These are phyloP conservation scores for Ophion ventricosus DNA, from an alignment of 2,888 invertebrate genomes.

Conservation along the genomic window DNA sequence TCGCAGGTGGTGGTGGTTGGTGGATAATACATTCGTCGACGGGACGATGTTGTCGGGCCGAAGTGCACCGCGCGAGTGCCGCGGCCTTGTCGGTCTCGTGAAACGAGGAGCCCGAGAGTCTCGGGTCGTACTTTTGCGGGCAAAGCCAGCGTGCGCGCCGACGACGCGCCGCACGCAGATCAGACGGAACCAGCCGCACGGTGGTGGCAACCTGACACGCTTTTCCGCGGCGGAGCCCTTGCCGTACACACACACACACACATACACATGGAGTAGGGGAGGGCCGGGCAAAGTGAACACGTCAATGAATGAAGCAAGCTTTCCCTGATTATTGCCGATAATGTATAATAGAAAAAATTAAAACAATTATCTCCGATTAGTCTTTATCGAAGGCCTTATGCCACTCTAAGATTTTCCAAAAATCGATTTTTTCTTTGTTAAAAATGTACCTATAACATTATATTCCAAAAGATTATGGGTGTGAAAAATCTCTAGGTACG, in stretches of 20 bases:
- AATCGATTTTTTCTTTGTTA: too few relatives aligned
- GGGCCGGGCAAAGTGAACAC: neutral
- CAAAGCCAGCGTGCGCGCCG: slow-evolving; percentile 63
- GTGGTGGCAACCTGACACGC: slow-evolving; percentile 47
- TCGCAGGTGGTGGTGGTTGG: slow-evolving; percentile 10
- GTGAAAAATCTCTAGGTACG: too few relatives aligned
- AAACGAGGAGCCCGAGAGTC: slow-evolving; percentile 45
- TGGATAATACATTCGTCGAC: slow-evolving; percentile 32
- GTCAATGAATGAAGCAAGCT: too few relatives aligned
- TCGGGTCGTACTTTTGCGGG: slow-evolving; percentile 45
- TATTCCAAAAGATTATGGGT: too few relatives aligned
- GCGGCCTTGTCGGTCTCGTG: slow-evolving; percentile 60
- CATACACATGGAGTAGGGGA: slow-evolving; percentile 22
- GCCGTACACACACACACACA: neutral
- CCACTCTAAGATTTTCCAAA: too few relatives aligned
- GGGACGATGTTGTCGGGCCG: slow-evolving; percentile 78
- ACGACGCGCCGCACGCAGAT: slow-evolving; percentile 65
- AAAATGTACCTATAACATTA: too few relatives aligned
- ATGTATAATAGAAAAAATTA: too few relatives aligned
- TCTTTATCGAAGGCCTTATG: too few relatives aligned
- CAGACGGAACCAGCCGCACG: slow-evolving; percentile 47
- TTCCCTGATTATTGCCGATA: too few relatives aligned
- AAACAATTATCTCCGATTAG: too few relatives aligned
- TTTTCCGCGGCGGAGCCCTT: slow-evolving; percentile 56
- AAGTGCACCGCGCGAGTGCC: slow-evolving; percentile 81